A percentile compares a stretch with the other conserved stretches of the same genome.
phyloP scores from a whole-genome alignment of 1,140 invertebrate genomes.

The Limonius californicus region DNA sequence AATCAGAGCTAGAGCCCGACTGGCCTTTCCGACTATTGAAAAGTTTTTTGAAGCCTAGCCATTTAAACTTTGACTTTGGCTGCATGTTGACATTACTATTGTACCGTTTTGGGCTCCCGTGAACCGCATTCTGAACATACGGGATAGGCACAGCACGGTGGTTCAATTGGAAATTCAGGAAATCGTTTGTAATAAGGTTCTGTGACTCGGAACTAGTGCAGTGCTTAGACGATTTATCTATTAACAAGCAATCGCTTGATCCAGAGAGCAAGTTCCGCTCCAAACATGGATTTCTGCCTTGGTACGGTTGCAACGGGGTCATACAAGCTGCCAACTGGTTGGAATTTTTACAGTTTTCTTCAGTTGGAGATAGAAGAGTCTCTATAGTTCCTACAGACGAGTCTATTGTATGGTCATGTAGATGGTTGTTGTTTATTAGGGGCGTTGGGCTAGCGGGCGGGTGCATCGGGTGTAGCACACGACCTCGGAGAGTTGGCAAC shows the following conservation, averaged over 20 bases:
- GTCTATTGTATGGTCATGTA: conserved; percentile 41
- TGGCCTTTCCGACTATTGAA: conserved; percentile 34
- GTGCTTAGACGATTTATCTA: conserved; percentile 68
- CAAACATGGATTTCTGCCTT: conserved; percentile 84
- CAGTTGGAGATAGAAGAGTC: conserved; percentile 50
- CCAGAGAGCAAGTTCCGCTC: conserved; percentile 73
- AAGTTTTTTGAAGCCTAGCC: conserved; percentile 44
- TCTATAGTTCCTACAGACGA: conserved; percentile 45
- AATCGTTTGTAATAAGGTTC: conserved; percentile 46
- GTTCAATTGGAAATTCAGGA: conserved; percentile 42
- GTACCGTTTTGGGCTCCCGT: conserved; percentile 54
- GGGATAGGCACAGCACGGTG: conserved; percentile 61
- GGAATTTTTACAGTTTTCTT: conserved; percentile 52
- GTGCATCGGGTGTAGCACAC: conserved; percentile 39
- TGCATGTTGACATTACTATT: conserved; percentile 42
- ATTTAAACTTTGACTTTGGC: conserved; percentile 37
- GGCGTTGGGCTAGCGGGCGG: conserved; percentile 43
- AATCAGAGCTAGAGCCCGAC: conserved; percentile 9
- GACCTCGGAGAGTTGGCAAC: conserved; percentile 56
- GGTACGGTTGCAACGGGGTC: conserved; percentile 67
- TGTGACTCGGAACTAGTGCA: conserved; percentile 49
- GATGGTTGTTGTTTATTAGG: conserved; percentile 45
- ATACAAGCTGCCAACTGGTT: conserved; percentile 48
- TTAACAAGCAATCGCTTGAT: conserved; percentile 60
- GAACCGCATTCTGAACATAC: conserved; percentile 74